Conservation (phyloP, 2,797 vertebrate species). For the Rhincodon typus region DNA sequence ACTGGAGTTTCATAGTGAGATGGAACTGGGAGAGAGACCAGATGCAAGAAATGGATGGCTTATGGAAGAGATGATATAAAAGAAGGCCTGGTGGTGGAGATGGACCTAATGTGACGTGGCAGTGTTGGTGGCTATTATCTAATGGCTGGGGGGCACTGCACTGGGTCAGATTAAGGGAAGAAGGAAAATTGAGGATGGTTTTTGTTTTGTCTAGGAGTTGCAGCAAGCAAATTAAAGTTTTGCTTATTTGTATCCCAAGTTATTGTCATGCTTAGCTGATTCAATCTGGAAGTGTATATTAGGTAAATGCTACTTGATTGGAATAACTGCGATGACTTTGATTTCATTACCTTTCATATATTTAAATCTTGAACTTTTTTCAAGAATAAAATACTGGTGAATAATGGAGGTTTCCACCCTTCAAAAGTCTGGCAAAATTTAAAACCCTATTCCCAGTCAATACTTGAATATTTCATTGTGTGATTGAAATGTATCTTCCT, state of each 20-base stretch:
- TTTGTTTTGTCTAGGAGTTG: neutral
- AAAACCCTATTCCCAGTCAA: neutral
- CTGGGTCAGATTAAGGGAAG: neutral
- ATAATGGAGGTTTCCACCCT: neutral
- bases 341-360: too few species aligned
- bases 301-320: neutral
- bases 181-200: too few species aligned
- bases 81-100: neutral
- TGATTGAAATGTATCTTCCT: neutral
- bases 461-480: neutral
- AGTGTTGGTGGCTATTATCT: neutral
- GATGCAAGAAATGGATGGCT: neutral
- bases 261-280: neutral
- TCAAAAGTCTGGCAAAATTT: neutral
- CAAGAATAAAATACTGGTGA: neutral
- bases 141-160: neutral
- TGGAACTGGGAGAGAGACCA: too few species aligned
- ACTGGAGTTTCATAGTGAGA: neutral
- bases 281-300: neutral
- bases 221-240: neutral
- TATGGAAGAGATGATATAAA: neutral
- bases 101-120: neutral
- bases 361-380: too few species aligned
- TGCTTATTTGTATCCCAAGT: neutral
- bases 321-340: neutral